Evolutionary conservation across 1,140 invertebrate genomes (phyloP).

Genomic region (Drosophila paulistorum): DNA sequence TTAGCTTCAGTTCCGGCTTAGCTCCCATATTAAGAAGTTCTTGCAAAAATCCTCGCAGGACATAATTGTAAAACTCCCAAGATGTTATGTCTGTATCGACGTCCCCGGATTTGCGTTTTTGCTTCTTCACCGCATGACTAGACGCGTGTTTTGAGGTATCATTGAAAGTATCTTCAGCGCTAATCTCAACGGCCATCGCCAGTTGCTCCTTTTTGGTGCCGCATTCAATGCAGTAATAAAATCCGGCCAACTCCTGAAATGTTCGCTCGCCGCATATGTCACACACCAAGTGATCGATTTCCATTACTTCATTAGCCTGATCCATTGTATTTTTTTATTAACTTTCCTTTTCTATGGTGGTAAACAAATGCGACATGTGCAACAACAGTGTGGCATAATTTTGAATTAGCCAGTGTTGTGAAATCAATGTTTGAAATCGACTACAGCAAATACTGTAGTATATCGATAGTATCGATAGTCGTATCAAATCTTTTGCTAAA

Average conservation of each 20-base stretch:
- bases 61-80: slow-evolving; percentile 86
- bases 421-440: too few species aligned
- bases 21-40: slow-evolving; percentile 86
- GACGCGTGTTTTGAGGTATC: slow-evolving; percentile 38
- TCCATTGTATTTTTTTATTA: slow-evolving; percentile 39
- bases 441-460: too few species aligned
- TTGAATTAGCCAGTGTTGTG: neutral
- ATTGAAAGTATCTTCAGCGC: slow-evolving; percentile 64
- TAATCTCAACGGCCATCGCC: slow-evolving; percentile 62
- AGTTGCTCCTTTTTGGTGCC: slow-evolving; percentile 77
- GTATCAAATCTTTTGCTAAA: too few species aligned
- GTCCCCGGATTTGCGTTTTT: slow-evolving; percentile 43
- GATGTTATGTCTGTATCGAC: slow-evolving; percentile 84
- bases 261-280: slow-evolving; percentile 83
- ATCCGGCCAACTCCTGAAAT: slow-evolving; percentile 84
- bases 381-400: neutral
- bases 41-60: slow-evolving; percentile 85
- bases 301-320: slow-evolving; percentile 40
- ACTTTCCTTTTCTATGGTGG: neutral
- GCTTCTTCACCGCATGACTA: slow-evolving; percentile 34
- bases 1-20: slow-evolving; percentile 84
- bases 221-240: slow-evolving; percentile 85
- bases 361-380: slow-evolving; percentile 13
- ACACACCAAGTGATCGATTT: slow-evolving; percentile 59
- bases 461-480: too few species aligned